Evolutionary conservation across 2,113 vertebrate genomes (phyloP), one percentile per base, ranked within the genome.

Genomic region (Typhlomys cinereus): DNA sequence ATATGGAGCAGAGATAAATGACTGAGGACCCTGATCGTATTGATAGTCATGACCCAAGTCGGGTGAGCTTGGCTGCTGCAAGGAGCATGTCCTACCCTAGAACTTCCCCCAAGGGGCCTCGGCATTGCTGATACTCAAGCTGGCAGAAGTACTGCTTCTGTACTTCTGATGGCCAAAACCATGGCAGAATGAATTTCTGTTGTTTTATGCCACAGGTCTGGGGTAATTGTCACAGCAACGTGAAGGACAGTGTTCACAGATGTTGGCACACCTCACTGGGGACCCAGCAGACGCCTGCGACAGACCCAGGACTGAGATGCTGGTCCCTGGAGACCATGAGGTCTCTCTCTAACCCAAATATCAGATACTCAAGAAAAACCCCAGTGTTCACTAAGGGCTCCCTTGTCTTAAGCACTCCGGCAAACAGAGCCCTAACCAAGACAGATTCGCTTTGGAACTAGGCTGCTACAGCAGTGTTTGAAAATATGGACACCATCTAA

Each of bases 211-310:
- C 67, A 48, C 71, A 21, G 5, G 10, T 31, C 50, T 69, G 48
- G 7, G 39, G 23, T 50, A 1, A 36, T 59, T 59, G 39, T 64
- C 4, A 61, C 0, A 44, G 90, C 61, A 67, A 12, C 73, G 52
- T 29, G 18, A n/a, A 66, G 36, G 39, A 44, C 59, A 61, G 21
- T 18, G 34, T 0, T 2, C 34, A 29, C 52, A 17, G 69, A 34
- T 36, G 57, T 39, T 20, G 4, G 44, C 31, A 0, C 3, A 4
- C 4, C 41, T 31, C 34, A 39, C 3, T 0, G 2, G 25, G 36
- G 74, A 5, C n/a, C 29, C 4, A 8, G 27, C 48, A 25, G 27
- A 41, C 67, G 23, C 20, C 0, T 1, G 41, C 7, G 20, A 41
- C 17, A 44, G 34, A 29, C 67, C 67, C 5, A 61, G 62, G 10